Base-by-base conservation (phyloP, 1,140 invertebrate species). In the Melitaea cinxia region DNA sequence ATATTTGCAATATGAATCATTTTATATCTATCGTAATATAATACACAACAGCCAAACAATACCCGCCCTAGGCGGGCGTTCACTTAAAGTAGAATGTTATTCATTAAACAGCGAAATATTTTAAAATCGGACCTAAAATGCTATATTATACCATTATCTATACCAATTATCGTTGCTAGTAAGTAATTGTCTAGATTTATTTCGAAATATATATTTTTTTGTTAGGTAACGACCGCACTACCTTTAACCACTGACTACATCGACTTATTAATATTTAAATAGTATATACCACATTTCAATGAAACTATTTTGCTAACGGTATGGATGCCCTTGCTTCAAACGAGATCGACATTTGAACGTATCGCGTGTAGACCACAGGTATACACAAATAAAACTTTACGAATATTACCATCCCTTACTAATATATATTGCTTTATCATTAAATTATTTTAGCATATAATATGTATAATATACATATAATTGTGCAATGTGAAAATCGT, bases 181-280 rank as follows among this genome's bases (percentile, higher is more conserved):
- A 56, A 37, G 47, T 70, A 56, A 70, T 70, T 52, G 45, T 72
- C 56, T 58, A 63, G 70, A 28, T 68, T 45, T 72, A 66, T 77
- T 62, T 75, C 47, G 54, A 76, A 72, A 72, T 72, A 61, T 70
- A n/a, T n/a, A n/a, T n/a, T n/a, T 67, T 73, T 78, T 74, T 73
- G 65, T 73, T 78, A 81, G 75, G 78, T 83, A 87, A 87, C 80
- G 80, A 87, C 80, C 78, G 83, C 75, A 87, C 88, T 90, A 90
- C 85, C 78, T 81, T 72, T 78, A 88, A 88, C 83, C 85, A 85
- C 73, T 80, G 88, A 86, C 88, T 90, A 88, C 85, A 82, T 84
- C 73, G 69, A 83, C 80, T 83, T 85, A 89, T 76, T 78, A 73
- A 17, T 42, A 80, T 79, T 82, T 83, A 84, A 82, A 81, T 82